A percentile compares a stretch with the other conserved stretches of the same genome.
phyloP scores from a whole-genome alignment of 1,140 invertebrate species.

The Oryctes rhinoceros region DNA sequence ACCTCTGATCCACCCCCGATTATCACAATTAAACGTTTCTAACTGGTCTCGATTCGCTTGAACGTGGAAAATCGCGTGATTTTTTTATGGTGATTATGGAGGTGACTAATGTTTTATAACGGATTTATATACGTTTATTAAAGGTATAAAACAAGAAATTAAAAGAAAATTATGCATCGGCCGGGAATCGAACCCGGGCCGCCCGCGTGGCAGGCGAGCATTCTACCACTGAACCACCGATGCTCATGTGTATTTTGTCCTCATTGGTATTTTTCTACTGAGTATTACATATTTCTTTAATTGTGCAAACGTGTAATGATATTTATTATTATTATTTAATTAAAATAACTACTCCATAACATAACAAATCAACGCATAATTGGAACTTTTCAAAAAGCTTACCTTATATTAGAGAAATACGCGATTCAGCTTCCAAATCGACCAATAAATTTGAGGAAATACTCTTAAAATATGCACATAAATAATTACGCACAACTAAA shows the following conservation, averaged over 20 bases:
- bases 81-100: background rate
- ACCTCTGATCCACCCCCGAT: constrained; percentile 42
- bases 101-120: background rate
- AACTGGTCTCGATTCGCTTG: constrained; percentile 6
- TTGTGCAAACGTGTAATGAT: too few relatives aligned
- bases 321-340: too few relatives aligned
- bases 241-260: constrained; percentile 45
- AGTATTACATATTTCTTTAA: background rate
- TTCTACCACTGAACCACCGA: constrained; percentile 62
- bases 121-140: background rate
- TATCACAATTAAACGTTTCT: constrained; percentile 46
- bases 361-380: too few relatives aligned
- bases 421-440: too few relatives aligned
- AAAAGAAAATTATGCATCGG: constrained; percentile 55
- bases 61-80: constrained; percentile 3
- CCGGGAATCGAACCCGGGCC: constrained; percentile 62
- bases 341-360: too few relatives aligned
- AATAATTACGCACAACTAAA: background rate
- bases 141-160: background rate
- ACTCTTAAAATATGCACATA: too few relatives aligned
- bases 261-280: background rate
- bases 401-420: background rate
- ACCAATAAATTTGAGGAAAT: too few relatives aligned
- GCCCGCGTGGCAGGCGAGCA: constrained; percentile 62
- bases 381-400: background rate